A percentile compares a stretch with the other conserved stretches of the same genome.
Conservation (phyloP, 2,797 vertebrate genomes). For the Borostomias antarcticus region DNA sequence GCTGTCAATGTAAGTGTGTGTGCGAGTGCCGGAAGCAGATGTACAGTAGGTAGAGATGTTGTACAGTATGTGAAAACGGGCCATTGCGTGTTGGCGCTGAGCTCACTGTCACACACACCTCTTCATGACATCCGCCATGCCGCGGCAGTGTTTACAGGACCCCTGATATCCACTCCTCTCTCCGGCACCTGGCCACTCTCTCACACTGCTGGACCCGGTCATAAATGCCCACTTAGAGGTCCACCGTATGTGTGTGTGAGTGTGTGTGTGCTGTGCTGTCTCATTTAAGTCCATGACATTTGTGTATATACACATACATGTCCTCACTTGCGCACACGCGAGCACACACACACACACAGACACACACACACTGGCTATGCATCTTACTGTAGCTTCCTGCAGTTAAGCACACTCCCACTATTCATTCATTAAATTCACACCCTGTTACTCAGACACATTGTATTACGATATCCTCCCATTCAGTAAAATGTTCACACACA, state of each 20-base stretch:
- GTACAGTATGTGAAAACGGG: slow-evolving; percentile 56
- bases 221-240: slow-evolving; percentile 38
- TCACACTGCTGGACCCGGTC: slow-evolving; percentile 33
- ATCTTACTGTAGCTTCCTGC: no score
- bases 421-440: slow-evolving; percentile 77
- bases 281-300: slow-evolving; percentile 24
- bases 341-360: slow-evolving; percentile 4
- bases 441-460: slow-evolving; percentile 61
- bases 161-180: slow-evolving; percentile 44
- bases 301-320: neutral
- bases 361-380: slow-evolving; percentile 33
- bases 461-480: slow-evolving; percentile 74
- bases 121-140: slow-evolving; percentile 76
- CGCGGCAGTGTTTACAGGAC: slow-evolving; percentile 69
- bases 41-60: slow-evolving; percentile 57
- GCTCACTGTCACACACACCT: slow-evolving; percentile 73
- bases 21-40: slow-evolving; percentile 63
- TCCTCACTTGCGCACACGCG: slow-evolving; percentile 5
- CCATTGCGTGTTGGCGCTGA: slow-evolving; percentile 56
- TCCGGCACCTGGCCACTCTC: slow-evolving; percentile 27
- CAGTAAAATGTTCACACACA: slow-evolving; percentile 40
- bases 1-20: slow-evolving; percentile 43
- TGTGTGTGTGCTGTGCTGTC: slow-evolving; percentile 5
- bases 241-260: slow-evolving; percentile 29
- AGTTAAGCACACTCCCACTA: slow-evolving; percentile 3